These are phyloP conservation scores for Aurelia coerulea DNA, from an alignment of 30 jellyfish, hydroid and myxozoan species.

Conservation along the genomic window DNA sequence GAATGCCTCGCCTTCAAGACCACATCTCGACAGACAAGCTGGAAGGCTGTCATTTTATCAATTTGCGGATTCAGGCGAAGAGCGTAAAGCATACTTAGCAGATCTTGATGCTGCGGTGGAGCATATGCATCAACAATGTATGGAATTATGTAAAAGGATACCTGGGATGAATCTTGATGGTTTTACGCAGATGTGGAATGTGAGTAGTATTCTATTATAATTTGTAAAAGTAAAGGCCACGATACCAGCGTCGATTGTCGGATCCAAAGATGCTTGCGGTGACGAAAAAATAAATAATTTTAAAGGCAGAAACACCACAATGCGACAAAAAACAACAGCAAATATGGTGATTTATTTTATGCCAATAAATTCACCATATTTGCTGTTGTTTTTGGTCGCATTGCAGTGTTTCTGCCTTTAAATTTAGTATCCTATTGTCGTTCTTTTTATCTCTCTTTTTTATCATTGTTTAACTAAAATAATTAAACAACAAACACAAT, in stretches of 20 bases:
- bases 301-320: no score
- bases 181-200: constrained; percentile 89
- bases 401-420: no score
- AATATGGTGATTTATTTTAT: no score
- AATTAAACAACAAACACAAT: no score
- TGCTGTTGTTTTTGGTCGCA: no score
- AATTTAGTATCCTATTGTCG: background rate
- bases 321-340: no score
- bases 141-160: constrained; percentile 76
- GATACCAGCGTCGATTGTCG: no score
- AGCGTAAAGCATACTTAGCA: constrained; percentile 71
- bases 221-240: background rate
- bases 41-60: constrained; percentile 85
- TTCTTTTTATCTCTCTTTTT: background rate
- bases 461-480: no score
- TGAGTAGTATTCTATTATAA: constrained; percentile 46
- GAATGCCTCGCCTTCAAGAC: constrained; percentile 60
- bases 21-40: constrained; percentile 76
- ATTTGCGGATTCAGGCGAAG: constrained; percentile 67
- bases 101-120: constrained; percentile 86
- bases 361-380: no score
- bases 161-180: constrained; percentile 85
- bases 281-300: no score
- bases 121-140: constrained; percentile 81
- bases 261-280: no score